Base-by-base conservation (phyloP, 2,888 invertebrate species). In the Suillia variegata region DNA sequence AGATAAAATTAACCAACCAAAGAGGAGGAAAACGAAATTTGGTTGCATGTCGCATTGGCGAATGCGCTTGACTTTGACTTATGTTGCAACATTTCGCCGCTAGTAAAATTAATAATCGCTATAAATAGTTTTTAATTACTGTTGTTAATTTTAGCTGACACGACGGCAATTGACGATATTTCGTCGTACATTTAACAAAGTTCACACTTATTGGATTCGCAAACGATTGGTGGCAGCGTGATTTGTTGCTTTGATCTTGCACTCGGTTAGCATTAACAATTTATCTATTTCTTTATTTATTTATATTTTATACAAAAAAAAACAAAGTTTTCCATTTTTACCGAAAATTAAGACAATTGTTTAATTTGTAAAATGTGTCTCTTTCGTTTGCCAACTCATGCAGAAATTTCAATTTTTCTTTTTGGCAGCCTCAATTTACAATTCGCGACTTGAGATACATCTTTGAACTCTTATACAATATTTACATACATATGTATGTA, bases 31-130 rank as follows among this genome's bases (percentile, higher is more conserved):
- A 26, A 6, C 26, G 5, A 26, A 26, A 26, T 26, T 26, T 26
- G 26, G n/a, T n/a, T 26, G 10, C 12, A 10, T 38, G 6, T n/a
- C n/a, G 38, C 38, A 38, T 5, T 38, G 31, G 38, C 38, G n/a
- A n/a, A n/a, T 38, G 38, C n/a, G 6, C 38, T 38, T 38, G 38
- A 38, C 38, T 38, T 38, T 38, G 38, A 38, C 38, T 38, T 38
- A 38, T 38, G 12, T 38, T 5, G 38, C 15, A n/a, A 38, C 38
- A 38, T 38, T 38, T 13, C n/a, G n/a, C 10, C 38, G 38, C 38
- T 26, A 26, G 26, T 10, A 10, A 26, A 26, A 26, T 26, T 26
- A 26, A 26, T 10, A 26, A 6, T 26, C n/a, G n/a, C n/a, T 26
- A 26, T 6, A 26, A 26, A 26, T 26, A 26, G 26, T 26, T 26